phyloP scores from a whole-genome alignment of 2,113 vertebrate species.

The Phylloscopus whistleri region DNA sequence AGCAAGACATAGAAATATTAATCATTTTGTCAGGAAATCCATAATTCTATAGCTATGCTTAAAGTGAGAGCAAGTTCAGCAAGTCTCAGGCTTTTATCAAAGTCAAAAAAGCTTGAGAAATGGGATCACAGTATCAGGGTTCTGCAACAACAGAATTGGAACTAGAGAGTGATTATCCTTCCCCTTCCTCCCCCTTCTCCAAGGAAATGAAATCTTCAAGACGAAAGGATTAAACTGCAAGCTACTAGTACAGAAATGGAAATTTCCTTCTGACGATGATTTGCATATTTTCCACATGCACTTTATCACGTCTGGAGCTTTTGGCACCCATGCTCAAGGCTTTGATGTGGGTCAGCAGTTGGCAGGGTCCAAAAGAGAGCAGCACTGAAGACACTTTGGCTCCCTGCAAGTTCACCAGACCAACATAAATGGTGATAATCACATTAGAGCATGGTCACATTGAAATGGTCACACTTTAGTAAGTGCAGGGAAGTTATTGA shows the following conservation, averaged over 20 bases:
- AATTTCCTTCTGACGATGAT: neutral
- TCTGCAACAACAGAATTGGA: conserved; percentile 36
- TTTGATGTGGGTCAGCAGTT: conserved; percentile 7
- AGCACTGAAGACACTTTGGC: neutral
- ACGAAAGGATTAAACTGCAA: conserved; percentile 42
- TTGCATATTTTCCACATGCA: conserved; percentile 37
- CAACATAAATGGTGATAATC: neutral
- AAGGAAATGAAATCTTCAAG: conserved; percentile 50
- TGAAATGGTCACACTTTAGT: neutral
- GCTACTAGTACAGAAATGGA: conserved; percentile 23
- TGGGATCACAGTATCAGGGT: conserved; percentile 11
- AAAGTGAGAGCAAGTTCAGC: conserved; percentile 60
- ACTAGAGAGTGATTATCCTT: conserved; percentile 5
- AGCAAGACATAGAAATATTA: neutral
- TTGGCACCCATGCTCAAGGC: neutral
- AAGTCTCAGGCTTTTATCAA: conserved; percentile 55
- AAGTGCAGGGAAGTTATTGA: neutral
- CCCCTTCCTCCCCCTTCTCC: neutral
- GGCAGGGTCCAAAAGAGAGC: neutral
- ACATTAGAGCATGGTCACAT: neutral
- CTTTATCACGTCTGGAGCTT: neutral
- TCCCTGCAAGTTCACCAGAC: neutral
- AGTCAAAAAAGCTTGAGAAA: conserved; percentile 64
- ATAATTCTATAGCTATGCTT: conserved; percentile 30
- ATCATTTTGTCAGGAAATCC: conserved; percentile 64